A percentile compares a stretch with the other conserved stretches of the same genome.
phyloP scores from a whole-genome alignment of 1,140 invertebrate genomes.

The Rhynchophorus ferrugineus region DNA sequence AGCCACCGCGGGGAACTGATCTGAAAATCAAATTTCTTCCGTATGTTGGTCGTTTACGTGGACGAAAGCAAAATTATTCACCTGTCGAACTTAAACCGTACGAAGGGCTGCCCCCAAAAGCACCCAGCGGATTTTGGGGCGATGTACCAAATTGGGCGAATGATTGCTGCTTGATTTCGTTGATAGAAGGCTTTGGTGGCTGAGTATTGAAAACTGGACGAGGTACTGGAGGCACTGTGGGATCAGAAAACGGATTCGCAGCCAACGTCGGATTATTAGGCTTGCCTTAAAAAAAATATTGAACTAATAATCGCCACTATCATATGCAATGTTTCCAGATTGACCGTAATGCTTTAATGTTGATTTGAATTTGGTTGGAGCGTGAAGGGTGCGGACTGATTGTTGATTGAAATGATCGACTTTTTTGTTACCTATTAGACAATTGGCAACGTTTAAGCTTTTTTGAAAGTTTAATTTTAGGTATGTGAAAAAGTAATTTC shows the following conservation, averaged over 20 bases:
- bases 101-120: slow-evolving; percentile 3
- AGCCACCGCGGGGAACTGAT: too few species aligned
- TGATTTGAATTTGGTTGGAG: too few species aligned
- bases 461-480: too few species aligned
- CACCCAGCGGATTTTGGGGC: slow-evolving; percentile 9
- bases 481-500: too few species aligned
- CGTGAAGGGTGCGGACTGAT: too few species aligned
- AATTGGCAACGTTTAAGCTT: too few species aligned
- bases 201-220: slow-evolving; percentile 37
- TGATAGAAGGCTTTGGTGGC: slow-evolving; percentile 44
- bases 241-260: slow-evolving; percentile 45
- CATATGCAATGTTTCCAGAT: too few species aligned
- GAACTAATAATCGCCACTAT: too few species aligned
- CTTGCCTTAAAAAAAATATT: slow-evolving; percentile 28
- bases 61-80: slow-evolving; percentile 1
- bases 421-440: too few species aligned
- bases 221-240: slow-evolving; percentile 21
- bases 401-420: too few species aligned
- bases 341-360: too few species aligned
- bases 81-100: slow-evolving; percentile 3
- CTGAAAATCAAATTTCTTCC: too few species aligned
- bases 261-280: slow-evolving; percentile 28
- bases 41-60: background rate
- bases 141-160: slow-evolving; percentile 34
- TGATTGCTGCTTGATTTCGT: slow-evolving; percentile 47